These are phyloP conservation scores for Anguilla obscura DNA, from an alignment of 2,797 vertebrate species.

Conservation along the genomic window DNA sequence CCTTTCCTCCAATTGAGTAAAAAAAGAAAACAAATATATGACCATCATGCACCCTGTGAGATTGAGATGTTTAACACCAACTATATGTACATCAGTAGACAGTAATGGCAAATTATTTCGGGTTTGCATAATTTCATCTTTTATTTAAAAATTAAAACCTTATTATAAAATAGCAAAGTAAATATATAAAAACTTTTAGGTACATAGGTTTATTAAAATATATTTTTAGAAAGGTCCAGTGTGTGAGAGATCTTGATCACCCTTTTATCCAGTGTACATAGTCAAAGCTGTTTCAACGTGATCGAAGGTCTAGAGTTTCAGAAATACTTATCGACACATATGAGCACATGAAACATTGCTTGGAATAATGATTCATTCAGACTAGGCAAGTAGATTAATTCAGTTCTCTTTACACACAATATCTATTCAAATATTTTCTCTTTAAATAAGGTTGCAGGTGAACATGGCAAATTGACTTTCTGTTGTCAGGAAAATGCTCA, in stretches of 20 bases:
- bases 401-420: not conserved
- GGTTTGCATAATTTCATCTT: not conserved
- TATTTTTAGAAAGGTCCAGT: not conserved
- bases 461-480: not conserved
- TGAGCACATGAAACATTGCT: not conserved
- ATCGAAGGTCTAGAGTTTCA: not conserved
- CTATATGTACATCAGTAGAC: not conserved
- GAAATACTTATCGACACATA: not conserved
- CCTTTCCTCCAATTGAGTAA: not conserved
- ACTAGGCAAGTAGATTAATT: not conserved
- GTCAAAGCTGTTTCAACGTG: not conserved
- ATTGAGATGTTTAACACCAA: slow-evolving; percentile 4
- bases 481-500: not conserved
- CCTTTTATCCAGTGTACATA: not conserved
- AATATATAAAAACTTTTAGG: not conserved
- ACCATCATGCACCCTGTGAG: not conserved
- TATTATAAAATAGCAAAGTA: not conserved
- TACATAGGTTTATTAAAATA: not conserved
- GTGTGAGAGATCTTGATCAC: not conserved
- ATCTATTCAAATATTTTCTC: not conserved
- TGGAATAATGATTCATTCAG: not conserved
- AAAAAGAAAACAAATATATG: not conserved
- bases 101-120: not conserved
- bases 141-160: not conserved
- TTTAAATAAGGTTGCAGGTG: not conserved